These are phyloP conservation scores for Entomobrya proxima DNA, from an alignment of 2,888 invertebrate species.

Conservation along the genomic window DNA sequence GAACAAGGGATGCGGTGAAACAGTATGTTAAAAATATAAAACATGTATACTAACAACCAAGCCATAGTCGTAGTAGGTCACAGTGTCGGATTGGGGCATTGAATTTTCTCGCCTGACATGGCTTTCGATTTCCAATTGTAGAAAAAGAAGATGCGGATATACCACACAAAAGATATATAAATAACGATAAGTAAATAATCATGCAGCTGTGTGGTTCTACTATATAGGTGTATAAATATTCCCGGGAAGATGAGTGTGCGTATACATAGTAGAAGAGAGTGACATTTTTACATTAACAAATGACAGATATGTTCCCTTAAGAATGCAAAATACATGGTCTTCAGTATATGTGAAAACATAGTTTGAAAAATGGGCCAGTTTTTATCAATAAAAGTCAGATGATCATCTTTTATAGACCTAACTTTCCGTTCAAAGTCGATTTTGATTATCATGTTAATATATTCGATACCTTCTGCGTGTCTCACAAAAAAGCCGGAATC, in stretches of 20 bases:
- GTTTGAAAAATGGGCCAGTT: slow-evolving; percentile 1
- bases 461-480: too few species aligned
- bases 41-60: neutral
- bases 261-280: too few species aligned
- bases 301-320: too few species aligned
- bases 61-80: slow-evolving; percentile 25
- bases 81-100: slow-evolving; percentile 49
- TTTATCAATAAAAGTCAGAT: slow-evolving; percentile 39
- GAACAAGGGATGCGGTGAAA: too few species aligned
- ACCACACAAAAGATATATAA: slow-evolving; percentile 1
- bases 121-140: slow-evolving; percentile 37
- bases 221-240: neutral
- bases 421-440: slow-evolving; percentile 38
- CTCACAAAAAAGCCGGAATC: too few species aligned
- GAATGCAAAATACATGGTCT: too few species aligned
- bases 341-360: neutral
- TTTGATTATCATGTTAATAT: too few species aligned
- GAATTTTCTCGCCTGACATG: slow-evolving; percentile 44
- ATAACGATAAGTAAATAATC: neutral
- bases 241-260: neutral
- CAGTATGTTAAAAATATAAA: neutral
- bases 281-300: too few species aligned
- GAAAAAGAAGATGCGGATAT: slow-evolving; percentile 29
- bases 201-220: neutral
- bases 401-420: slow-evolving; percentile 31